A percentile compares a stretch with the other conserved stretches of the same genome.
These are phyloP conservation scores for Drosophila sechellia DNA, from an alignment of 1,140 invertebrate species.

Conservation along the genomic window DNA sequence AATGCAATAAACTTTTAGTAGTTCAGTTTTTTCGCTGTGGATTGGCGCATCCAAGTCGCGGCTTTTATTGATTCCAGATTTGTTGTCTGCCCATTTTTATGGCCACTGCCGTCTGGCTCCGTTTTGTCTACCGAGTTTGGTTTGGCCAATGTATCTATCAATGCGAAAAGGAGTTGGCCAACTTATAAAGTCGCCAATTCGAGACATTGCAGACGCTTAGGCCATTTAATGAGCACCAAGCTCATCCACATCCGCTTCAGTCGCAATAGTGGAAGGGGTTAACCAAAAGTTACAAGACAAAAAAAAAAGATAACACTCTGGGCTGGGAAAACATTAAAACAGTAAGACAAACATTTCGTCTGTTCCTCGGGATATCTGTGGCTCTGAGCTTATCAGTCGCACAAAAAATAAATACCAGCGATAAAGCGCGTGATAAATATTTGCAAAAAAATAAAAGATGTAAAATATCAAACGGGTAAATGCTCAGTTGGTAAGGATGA, in stretches of 20 bases:
- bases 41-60: conserved; percentile 3
- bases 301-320: too few relatives aligned
- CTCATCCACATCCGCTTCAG: conserved; percentile 20
- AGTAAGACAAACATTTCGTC: conserved; percentile 9
- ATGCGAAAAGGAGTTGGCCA: not conserved
- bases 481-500: not conserved
- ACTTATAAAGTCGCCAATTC: not conserved
- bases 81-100: conserved; percentile 53
- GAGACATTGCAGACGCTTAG: not conserved
- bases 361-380: conserved; percentile 2
- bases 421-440: conserved; percentile 26
- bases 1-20: too few relatives aligned
- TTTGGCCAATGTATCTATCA: not conserved
- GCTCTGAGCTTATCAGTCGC: conserved; percentile 9
- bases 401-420: conserved; percentile 14
- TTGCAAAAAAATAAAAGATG: conserved; percentile 19
- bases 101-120: conserved; percentile 56
- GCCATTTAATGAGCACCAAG: conserved; percentile 22
- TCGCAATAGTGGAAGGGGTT: not conserved
- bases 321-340: not conserved
- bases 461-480: conserved; percentile 34
- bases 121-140: conserved; percentile 64
- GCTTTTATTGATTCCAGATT: conserved; percentile 42
- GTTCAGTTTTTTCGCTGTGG: not conserved
- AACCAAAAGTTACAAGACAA: not conserved